Percentiles rank a stretch among this genome's conserved stretches.
Conservation (phyloP, 2,888 invertebrate species). For the Ellobium chinense region DNA sequence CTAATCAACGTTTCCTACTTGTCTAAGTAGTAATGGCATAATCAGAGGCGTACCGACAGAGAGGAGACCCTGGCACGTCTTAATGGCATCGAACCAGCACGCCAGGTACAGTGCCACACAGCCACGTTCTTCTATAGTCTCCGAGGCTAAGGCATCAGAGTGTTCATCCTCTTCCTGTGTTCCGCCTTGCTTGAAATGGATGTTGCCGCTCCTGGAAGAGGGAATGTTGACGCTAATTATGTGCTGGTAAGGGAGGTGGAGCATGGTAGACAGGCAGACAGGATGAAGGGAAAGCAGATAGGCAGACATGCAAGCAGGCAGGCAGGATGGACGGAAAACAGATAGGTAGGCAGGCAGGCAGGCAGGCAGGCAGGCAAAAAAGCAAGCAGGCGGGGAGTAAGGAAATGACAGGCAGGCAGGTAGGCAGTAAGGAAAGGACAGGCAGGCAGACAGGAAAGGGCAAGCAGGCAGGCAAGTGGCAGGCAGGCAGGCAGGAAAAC, state of each 20-base stretch:
- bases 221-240: background rate
- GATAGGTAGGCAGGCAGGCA: background rate
- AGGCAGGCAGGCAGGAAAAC: background rate
- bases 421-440: no score
- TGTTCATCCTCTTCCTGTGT: no score
- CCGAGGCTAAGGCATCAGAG: no score
- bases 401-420: no score
- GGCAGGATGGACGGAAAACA: background rate
- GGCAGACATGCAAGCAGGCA: background rate
- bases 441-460: background rate
- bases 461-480: background rate
- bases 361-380: background rate
- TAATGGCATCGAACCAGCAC: conserved; percentile 54
- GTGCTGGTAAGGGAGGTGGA: background rate
- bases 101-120: conserved; percentile 61
- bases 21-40: no score
- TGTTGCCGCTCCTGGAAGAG: background rate
- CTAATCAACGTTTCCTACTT: no score
- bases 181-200: no score
- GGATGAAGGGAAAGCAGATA: background rate
- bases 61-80: conserved; percentile 61
- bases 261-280: background rate
- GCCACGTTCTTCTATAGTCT: conserved; percentile 53
- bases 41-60: conserved; percentile 52
- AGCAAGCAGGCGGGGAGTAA: background rate